A percentile compares a stretch with the other conserved stretches of the same genome.
These are phyloP conservation scores for Cettia cetti DNA, from an alignment of 2,113 vertebrate species.

Conservation along the genomic window DNA sequence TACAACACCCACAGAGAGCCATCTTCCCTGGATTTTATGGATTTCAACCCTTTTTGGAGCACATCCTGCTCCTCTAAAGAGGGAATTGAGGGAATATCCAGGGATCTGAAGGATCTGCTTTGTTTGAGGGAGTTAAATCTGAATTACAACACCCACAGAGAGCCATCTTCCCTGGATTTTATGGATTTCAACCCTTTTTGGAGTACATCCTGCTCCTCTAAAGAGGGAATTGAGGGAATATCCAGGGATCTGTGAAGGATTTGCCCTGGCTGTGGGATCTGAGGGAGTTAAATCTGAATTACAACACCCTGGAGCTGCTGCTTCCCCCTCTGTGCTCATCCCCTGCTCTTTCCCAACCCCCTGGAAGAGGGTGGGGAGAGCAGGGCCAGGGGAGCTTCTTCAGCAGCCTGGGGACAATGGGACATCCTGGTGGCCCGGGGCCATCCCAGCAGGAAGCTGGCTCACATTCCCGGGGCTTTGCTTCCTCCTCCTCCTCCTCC, in stretches of 20 bases:
- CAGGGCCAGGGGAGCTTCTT: constrained; percentile 5
- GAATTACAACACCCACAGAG: constrained; percentile 26
- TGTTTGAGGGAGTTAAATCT: background rate
- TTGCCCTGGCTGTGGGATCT: background rate
- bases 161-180: background rate
- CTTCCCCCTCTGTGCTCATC: constrained; percentile 25
- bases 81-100: background rate
- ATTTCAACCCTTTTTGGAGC: no score
- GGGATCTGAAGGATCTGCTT: background rate
- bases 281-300: background rate
- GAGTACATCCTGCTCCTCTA: background rate
- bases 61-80: no score
- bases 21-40: no score
- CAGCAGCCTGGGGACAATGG: constrained; percentile 3
- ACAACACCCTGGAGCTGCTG: constrained; percentile 7
- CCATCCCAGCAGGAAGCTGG: background rate
- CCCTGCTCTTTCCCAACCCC: constrained; percentile 40
- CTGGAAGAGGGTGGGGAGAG: constrained; percentile 18
- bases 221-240: background rate
- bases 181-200: background rate
- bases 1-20: no score
- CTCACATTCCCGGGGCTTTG: background rate
- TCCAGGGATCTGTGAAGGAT: background rate
- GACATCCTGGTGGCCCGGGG: background rate
- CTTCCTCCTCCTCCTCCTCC: background rate